Conservation (phyloP, 2,113 vertebrate genomes). For the Galemys pyrenaicus region DNA sequence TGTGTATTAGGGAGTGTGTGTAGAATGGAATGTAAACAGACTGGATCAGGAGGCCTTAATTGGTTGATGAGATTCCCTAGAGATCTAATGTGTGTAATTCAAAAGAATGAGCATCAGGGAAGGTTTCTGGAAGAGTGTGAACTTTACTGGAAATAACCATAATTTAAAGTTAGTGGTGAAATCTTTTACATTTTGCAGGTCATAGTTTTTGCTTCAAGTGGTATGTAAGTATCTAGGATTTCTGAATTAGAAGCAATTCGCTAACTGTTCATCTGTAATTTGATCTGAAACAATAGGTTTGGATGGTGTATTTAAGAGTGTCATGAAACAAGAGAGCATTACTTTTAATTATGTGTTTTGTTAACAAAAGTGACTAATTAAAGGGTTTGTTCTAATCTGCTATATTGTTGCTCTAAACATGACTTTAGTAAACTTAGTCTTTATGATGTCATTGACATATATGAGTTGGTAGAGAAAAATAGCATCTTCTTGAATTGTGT, state of each 20-base stretch:
- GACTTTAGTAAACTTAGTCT: conserved; percentile 53
- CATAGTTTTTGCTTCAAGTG: not conserved
- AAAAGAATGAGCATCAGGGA: conserved; percentile 1
- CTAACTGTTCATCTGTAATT: not conserved
- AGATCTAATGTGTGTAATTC: not conserved
- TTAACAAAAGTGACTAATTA: conserved; percentile 58
- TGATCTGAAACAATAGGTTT: conserved; percentile 56
- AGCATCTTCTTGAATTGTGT: conserved; percentile 29
- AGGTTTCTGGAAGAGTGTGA: not conserved
- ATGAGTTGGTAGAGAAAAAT: not conserved
- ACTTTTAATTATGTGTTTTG: conserved; percentile 61
- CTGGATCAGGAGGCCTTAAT: conserved; percentile 33
- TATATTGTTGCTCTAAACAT: conserved; percentile 19
- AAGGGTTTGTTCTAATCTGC: not conserved
- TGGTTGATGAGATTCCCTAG: not conserved
- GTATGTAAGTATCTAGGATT: not conserved
- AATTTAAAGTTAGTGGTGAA: conserved; percentile 5
- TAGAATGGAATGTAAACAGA: conserved; percentile 56
- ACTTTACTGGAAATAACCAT: not conserved
- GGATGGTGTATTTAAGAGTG: conserved; percentile 38
- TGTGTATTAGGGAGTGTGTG: not conserved
- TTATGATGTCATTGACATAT: conserved; percentile 57
- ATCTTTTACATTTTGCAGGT: not conserved
- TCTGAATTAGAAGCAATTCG: conserved; percentile 33
- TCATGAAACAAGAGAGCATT: conserved; percentile 36